Evolutionary conservation across 2,797 vertebrate species (phyloP), one percentile per base, ranked within the genome.

Genomic region (Hippocampus kuda): DNA sequence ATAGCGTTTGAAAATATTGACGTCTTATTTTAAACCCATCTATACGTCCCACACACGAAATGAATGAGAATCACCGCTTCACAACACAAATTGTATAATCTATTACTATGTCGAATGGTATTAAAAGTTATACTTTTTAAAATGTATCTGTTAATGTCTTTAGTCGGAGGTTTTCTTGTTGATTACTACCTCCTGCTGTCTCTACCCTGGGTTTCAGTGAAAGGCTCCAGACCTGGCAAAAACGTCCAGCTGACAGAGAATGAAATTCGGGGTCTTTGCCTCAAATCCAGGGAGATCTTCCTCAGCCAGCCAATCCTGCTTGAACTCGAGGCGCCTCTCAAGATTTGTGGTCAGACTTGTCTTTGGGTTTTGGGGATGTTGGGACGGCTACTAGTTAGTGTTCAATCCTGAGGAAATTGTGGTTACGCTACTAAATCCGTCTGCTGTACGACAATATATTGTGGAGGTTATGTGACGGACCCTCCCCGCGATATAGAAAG

Each of bases 251-350:
- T 92, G 81, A 90, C 90, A 70, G 92, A 93, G 81, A 91, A 91
- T 66, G 92, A 93, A 86, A 93, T 93, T 77, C 91, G 92, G 41
- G 92, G 91, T 61, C 89, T 93, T 71, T 93, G 92, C 78, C 89
- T 93, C 68, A 93, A 93, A 85, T 93, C 92, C 78, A 86, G 91
- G 75, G 92, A 93, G 89, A 92, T 93, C 77, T 93, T 93, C 83
- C 92, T 93, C 81, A 93, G 92, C 79, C 92, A 93, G 84, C 92
- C 92, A 69, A 93, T 93, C 76, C 85, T 92, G 75, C 87, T 93
- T 5, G 92, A 93, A 81, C 90, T 93, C 16, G 92, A 93, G 82
- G 92, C 92, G 1, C 91, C 92, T 56, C 89, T 93, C 60, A 93
- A 93, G 89, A 92, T 93, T 69, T 93, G 92, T 79, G 92, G 92